A percentile compares a stretch with the other conserved stretches of the same genome.
phyloP scores from a whole-genome alignment of 2,113 vertebrate species.

The Equus quagga region DNA sequence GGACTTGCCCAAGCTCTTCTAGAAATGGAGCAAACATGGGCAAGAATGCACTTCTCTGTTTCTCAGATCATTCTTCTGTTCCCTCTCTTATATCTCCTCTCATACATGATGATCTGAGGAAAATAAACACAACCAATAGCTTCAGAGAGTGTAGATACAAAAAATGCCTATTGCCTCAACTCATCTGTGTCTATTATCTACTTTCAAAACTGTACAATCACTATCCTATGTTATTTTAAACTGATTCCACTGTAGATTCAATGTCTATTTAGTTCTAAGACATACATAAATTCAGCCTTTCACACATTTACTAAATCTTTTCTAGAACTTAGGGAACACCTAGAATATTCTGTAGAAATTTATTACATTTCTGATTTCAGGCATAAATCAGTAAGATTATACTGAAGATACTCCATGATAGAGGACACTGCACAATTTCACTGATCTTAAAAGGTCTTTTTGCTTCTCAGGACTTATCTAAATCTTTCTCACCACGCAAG shows the following conservation, averaged over 20 bases:
- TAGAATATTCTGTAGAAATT: not conserved
- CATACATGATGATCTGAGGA: not conserved
- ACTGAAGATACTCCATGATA: not conserved
- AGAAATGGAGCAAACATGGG: not conserved
- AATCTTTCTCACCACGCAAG: not conserved
- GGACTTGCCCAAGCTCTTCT: not conserved
- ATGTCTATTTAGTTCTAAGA: not conserved
- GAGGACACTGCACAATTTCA: not conserved
- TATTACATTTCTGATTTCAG: not conserved
- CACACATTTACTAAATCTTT: not conserved
- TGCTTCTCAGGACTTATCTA: not conserved
- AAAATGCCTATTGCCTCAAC: not conserved
- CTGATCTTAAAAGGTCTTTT: not conserved
- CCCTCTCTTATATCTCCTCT: not conserved
- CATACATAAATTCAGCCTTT: not conserved
- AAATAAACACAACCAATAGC: not conserved
- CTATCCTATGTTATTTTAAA: slow-evolving; percentile 3
- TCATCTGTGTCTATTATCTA: not conserved
- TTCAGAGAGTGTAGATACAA: not conserved
- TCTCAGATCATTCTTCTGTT: not conserved
- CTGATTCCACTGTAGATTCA: not conserved
- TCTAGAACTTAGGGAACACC: not conserved
- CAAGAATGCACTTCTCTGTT: not conserved
- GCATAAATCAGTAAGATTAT: not conserved
- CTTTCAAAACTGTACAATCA: not conserved